These are phyloP conservation scores for Condylura cristata DNA, from an alignment of 2,113 vertebrate species.

Conservation along the genomic window DNA sequence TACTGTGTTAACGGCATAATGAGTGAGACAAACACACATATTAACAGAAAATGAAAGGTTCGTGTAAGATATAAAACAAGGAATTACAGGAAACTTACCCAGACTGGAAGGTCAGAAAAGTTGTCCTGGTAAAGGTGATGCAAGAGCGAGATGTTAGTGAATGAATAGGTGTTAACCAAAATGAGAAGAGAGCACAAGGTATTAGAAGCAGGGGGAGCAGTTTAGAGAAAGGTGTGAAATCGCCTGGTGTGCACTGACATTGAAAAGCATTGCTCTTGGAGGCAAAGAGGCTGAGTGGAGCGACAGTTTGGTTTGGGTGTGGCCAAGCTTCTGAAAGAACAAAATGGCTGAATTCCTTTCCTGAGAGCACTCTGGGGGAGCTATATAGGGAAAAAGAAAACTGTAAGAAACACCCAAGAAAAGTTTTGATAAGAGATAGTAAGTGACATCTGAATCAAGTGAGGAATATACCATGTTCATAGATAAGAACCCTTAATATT, in stretches of 20 bases:
- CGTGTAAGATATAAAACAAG: background rate
- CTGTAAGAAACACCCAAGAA: background rate
- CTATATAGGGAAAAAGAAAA: background rate
- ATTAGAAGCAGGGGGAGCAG: background rate
- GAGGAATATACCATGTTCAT: background rate
- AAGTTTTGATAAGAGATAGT: background rate
- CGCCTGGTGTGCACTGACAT: rapidly evolving
- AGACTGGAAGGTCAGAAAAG: background rate
- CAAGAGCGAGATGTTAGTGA: background rate
- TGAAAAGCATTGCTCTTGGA: background rate
- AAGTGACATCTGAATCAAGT: background rate
- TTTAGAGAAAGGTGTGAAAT: background rate
- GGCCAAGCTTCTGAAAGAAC: background rate
- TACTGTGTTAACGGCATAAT: background rate
- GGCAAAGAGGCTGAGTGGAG: background rate
- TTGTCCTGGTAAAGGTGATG: background rate
- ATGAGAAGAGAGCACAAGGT: background rate
- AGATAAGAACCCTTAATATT: background rate
- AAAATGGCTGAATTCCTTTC: background rate
- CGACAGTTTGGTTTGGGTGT: background rate
- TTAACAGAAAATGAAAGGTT: background rate
- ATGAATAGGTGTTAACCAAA: background rate
- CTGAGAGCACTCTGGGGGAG: background rate
- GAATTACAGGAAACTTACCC: background rate
- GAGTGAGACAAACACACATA: background rate